Conservation (phyloP, 1,140 invertebrate genomes). For the Neodiprion pinetum region DNA sequence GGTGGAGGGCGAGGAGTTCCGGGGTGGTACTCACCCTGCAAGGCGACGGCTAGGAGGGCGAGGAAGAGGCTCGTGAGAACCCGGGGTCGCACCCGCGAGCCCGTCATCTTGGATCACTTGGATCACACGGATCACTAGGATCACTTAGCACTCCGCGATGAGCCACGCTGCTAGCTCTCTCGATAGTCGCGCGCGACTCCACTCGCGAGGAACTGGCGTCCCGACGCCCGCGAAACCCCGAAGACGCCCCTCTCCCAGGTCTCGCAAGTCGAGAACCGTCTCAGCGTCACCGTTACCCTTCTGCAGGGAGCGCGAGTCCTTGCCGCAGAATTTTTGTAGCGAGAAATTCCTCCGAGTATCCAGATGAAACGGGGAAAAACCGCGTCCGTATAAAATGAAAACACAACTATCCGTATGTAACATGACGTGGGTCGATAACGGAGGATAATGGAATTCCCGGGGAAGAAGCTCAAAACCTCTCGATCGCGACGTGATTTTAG, state of each 20-base stretch:
- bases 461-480: too few relatives aligned
- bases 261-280: constrained; percentile 29
- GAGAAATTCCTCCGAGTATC: too few relatives aligned
- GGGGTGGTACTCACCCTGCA: constrained; percentile 54
- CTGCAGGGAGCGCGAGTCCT: neutral
- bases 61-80: constrained; percentile 55
- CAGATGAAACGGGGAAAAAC: too few relatives aligned
- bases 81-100: constrained; percentile 56
- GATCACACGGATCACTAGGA: constrained; percentile 9
- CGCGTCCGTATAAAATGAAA: too few relatives aligned
- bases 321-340: neutral
- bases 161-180: constrained; percentile 54
- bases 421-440: too few relatives aligned
- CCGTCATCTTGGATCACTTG: constrained; percentile 53
- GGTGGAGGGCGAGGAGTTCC: neutral
- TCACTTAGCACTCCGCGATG: constrained; percentile 54
- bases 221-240: constrained; percentile 45
- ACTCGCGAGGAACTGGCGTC: constrained; percentile 56
- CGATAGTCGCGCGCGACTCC: constrained; percentile 51
- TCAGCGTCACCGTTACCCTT: constrained; percentile 2
- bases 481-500: too few relatives aligned
- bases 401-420: too few relatives aligned
- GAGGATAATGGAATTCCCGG: too few relatives aligned
- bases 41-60: constrained; percentile 52
- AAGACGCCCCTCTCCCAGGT: constrained; percentile 21